Conservation (phyloP, 2,113 vertebrate species). For the Numenius arquata region DNA sequence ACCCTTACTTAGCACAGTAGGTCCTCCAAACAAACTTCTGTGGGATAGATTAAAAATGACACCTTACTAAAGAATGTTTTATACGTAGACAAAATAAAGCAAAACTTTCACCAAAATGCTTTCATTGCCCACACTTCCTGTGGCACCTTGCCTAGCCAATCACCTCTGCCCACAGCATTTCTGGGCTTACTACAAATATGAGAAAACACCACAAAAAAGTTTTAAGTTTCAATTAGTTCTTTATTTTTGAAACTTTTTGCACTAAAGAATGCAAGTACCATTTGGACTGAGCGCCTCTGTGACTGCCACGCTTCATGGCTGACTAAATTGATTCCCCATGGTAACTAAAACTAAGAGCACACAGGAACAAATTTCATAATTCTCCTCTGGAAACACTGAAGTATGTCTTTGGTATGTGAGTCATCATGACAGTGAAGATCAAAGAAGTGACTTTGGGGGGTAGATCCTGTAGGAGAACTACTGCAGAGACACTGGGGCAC, state of each 20-base stretch:
- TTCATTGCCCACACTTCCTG: not conserved
- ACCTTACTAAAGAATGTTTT: not conserved
- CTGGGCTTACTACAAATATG: not conserved
- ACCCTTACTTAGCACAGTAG: not conserved
- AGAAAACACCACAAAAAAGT: not conserved
- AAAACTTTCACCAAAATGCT: not conserved
- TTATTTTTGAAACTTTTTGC: not conserved
- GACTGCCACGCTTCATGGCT: not conserved
- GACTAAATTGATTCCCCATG: not conserved
- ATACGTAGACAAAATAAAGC: not conserved
- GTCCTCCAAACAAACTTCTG: not conserved
- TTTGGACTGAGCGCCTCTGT: not conserved
- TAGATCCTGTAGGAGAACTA: not conserved
- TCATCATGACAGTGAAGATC: not conserved
- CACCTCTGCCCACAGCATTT: not conserved
- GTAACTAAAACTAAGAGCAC: not conserved
- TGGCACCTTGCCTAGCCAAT: not conserved
- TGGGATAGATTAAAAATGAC: not conserved
- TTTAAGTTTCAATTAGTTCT: not conserved
- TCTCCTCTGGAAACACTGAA: not conserved
- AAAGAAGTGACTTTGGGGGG: not conserved
- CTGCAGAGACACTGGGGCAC: not conserved
- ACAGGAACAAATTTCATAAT: not conserved
- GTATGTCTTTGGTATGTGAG: not conserved
- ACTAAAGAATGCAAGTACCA: not conserved